Percentiles rank a stretch among this genome's conserved stretches.
These are phyloP conservation scores for Zosterops hypoxanthus DNA, from an alignment of 2,113 vertebrate species.

Conservation along the genomic window DNA sequence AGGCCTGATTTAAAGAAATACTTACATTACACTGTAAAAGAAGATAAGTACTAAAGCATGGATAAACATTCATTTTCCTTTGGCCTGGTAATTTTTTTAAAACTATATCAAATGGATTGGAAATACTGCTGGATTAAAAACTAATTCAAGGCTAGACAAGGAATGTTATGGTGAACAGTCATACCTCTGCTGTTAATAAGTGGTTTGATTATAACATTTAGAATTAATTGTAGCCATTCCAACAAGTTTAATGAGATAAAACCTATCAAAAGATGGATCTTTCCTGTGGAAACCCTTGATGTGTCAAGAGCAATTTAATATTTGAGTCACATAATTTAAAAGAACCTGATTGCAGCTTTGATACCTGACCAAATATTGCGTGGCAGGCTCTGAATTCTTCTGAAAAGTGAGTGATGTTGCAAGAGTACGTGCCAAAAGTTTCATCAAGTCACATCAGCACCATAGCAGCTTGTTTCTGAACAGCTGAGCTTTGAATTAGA, in stretches of 20 bases:
- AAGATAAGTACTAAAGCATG: neutral
- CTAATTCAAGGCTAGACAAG: neutral
- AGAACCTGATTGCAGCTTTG: neutral
- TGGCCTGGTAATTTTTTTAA: neutral
- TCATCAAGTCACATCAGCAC: neutral
- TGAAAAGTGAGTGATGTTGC: neutral
- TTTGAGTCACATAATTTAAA: neutral
- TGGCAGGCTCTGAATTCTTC: neutral
- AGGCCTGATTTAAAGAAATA: neutral
- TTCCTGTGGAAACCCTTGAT: neutral
- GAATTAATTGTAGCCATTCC: neutral
- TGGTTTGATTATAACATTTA: neutral
- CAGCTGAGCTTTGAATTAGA: neutral
- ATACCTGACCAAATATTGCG: neutral
- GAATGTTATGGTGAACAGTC: neutral
- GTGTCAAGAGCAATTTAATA: neutral
- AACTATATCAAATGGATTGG: neutral
- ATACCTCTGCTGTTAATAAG: neutral
- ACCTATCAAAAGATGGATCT: neutral
- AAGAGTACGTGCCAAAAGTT: neutral
- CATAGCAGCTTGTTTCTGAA: neutral
- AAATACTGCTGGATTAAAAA: neutral
- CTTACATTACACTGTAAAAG: neutral
- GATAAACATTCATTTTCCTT: neutral
- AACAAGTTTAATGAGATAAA: neutral